These are phyloP conservation scores for Epizoanthus fatuus DNA, from an alignment of 92 coral and sea anemone species.

Conservation along the genomic window DNA sequence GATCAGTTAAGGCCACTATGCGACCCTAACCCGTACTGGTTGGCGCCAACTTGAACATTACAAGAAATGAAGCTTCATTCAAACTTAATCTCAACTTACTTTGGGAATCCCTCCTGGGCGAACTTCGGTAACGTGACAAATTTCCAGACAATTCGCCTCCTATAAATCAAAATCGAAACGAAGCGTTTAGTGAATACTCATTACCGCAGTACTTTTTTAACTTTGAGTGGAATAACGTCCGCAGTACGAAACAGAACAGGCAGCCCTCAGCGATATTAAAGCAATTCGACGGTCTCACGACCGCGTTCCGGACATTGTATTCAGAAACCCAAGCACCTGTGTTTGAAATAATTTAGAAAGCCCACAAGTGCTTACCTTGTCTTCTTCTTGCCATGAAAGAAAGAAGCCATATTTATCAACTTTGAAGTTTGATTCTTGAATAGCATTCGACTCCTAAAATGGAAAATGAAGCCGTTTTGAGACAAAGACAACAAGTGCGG, in stretches of 20 bases:
- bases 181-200: conserved; percentile 11
- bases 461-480: conserved; percentile 36
- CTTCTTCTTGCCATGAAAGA: conserved; percentile 90
- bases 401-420: conserved; percentile 97
- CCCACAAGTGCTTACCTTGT: conserved; percentile 75
- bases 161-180: conserved; percentile 33
- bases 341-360: neutral
- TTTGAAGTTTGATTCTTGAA: conserved; percentile 70
- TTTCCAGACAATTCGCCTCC: conserved; percentile 81
- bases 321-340: neutral
- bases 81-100: conserved; percentile 54
- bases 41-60: neutral
- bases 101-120: conserved; percentile 85
- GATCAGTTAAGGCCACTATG: neutral
- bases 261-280: neutral
- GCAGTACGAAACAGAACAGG: neutral
- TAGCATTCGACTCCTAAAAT: conserved; percentile 82
- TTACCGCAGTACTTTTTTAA: neutral
- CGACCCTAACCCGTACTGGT: conserved; percentile 4
- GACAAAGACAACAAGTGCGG: conserved; percentile 23
- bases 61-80: neutral
- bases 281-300: neutral
- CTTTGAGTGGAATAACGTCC: neutral
- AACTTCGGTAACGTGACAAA: conserved; percentile 85
- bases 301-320: neutral